Evolutionary conservation across 92 coral and sea anemone genomes (phyloP).

Genomic region (Epizoanthus illoricatus): DNA sequence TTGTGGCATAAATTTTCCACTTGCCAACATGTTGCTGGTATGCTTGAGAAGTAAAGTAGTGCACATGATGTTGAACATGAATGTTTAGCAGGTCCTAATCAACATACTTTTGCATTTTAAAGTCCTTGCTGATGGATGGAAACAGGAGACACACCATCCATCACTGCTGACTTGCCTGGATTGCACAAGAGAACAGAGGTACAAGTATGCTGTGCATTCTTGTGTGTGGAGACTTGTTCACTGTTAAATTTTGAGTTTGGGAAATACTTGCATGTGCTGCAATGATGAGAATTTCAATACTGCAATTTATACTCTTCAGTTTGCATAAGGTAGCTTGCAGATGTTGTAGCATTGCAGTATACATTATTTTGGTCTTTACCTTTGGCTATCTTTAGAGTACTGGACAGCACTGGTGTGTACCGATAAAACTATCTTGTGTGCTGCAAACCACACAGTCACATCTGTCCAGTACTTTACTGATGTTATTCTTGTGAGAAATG

Average conservation of each 20-base stretch:
- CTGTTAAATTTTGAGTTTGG: not conserved
- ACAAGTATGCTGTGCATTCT: conserved; percentile 37
- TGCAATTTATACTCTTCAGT: not conserved
- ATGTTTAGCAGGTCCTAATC: conserved; percentile 3
- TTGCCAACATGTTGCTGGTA: not conserved
- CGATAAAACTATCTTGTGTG: too few species aligned
- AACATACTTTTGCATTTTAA: conserved; percentile 27
- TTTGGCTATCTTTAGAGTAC: too few species aligned
- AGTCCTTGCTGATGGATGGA: conserved; percentile 31
- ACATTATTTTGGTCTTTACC: too few species aligned
- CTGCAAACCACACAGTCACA: too few species aligned
- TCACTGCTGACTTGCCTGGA: conserved; percentile 6
- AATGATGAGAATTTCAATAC: not conserved
- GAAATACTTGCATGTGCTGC: not conserved
- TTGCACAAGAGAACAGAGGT: conserved; percentile 24
- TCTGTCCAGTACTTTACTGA: too few species aligned
- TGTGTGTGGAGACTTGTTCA: not conserved
- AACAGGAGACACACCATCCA: conserved; percentile 15
- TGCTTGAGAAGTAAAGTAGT: not conserved
- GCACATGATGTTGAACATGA: not conserved
- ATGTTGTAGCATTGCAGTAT: not conserved
- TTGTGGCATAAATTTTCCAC: not conserved
- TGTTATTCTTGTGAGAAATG: too few species aligned
- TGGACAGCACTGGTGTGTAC: too few species aligned
- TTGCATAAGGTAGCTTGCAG: not conserved